A percentile compares a stretch with the other conserved stretches of the same genome.
Conservation (phyloP, 2,113 vertebrate species). For the Tupaia chinensis region DNA sequence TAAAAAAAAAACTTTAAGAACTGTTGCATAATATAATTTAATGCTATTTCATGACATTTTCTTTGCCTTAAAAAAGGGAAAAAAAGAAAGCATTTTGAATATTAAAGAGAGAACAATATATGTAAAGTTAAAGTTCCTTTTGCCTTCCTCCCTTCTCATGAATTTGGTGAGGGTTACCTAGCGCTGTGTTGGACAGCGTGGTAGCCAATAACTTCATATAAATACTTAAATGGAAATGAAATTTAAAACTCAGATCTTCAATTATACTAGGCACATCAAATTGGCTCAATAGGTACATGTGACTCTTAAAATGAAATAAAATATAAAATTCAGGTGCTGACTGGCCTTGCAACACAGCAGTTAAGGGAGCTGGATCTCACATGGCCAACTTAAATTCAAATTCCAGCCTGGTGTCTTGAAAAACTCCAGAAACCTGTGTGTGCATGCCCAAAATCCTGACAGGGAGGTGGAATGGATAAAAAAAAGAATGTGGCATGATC, state of each 20-base stretch:
- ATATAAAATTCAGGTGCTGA: constrained; percentile 12
- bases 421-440: too few species aligned
- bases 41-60: neutral
- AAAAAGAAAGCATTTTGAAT: neutral
- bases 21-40: neutral
- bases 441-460: too few species aligned
- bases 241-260: constrained; percentile 23
- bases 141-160: neutral
- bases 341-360: too few species aligned
- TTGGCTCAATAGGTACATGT: neutral
- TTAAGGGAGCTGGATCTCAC: too few species aligned
- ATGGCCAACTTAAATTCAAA: too few species aligned
- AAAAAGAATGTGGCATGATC: too few species aligned
- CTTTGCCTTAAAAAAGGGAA: too few species aligned
- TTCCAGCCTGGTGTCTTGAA: too few species aligned
- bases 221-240: constrained; percentile 28
- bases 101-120: neutral
- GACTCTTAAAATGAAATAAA: neutral
- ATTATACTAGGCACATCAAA: neutral
- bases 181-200: neutral
- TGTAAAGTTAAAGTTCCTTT: constrained; percentile 20
- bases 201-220: neutral
- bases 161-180: neutral
- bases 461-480: too few species aligned
- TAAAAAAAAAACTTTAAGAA: neutral